These are phyloP conservation scores for Linnaemya tessellans DNA, from an alignment of 2,888 invertebrate genomes.

Conservation along the genomic window DNA sequence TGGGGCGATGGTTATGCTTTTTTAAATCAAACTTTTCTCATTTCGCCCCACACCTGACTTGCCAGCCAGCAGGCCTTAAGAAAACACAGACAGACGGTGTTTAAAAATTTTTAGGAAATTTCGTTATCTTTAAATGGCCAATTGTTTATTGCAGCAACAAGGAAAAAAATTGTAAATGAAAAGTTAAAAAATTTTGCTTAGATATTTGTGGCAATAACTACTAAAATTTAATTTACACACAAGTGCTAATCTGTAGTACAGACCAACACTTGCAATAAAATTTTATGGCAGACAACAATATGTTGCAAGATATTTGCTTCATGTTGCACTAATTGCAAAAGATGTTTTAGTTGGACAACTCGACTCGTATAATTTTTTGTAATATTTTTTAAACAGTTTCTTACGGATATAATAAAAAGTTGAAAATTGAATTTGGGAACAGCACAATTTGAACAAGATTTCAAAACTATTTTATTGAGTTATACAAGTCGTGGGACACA, in stretches of 20 bases:
- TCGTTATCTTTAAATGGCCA: conserved; percentile 62
- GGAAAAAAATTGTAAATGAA: conserved; percentile 18
- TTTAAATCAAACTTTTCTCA: conserved; percentile 15
- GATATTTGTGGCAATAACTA: conserved; percentile 3
- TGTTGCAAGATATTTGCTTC: conserved; percentile 38
- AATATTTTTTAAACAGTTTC: neutral
- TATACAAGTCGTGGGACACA: too few relatives aligned
- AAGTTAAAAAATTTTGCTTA: neutral
- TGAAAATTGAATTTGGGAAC: neutral
- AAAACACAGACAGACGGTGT: conserved; percentile 1
- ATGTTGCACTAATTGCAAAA: conserved; percentile 53
- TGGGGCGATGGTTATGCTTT: neutral
- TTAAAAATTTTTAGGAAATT: conserved; percentile 52
- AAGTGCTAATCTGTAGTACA: conserved; percentile 27
- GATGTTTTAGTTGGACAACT: conserved; percentile 24
- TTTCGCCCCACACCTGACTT: neutral
- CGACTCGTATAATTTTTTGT: neutral
- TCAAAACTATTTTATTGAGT: neutral
- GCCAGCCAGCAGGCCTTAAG: neutral
- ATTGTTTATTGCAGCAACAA: conserved; percentile 44
- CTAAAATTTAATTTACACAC: conserved; percentile 46
- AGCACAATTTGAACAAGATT: neutral
- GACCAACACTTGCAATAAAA: conserved; percentile 31
- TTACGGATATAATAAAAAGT: neutral
- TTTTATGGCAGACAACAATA: conserved; percentile 35